phyloP scores from a whole-genome alignment of 2,113 vertebrate species.

The Protomyctophum bolini region DNA sequence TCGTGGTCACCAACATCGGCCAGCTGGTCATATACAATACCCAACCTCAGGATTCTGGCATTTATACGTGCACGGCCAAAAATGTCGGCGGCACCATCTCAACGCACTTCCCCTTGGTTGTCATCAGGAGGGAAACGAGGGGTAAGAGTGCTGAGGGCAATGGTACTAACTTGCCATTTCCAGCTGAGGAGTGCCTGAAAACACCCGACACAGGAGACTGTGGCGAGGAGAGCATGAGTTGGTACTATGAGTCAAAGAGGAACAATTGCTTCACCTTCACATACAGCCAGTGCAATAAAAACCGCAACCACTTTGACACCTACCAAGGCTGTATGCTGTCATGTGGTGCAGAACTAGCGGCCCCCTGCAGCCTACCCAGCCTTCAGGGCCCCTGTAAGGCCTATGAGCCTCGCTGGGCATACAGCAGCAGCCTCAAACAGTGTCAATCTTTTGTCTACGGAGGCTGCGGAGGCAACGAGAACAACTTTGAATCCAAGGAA shows the following conservation, averaged over 20 bases:
- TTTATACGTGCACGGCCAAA: constrained; percentile 92
- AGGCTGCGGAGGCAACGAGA: constrained; percentile 93
- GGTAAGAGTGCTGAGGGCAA: constrained; percentile 61
- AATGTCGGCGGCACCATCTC: constrained; percentile 86
- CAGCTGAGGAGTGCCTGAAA: constrained; percentile 89
- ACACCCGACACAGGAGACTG: constrained; percentile 89
- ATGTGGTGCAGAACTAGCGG: constrained; percentile 87
- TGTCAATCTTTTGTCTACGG: constrained; percentile 96
- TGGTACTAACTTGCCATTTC: constrained; percentile 82
- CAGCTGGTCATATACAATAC: constrained; percentile 97
- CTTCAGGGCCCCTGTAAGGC: constrained; percentile 94
- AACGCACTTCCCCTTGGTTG: constrained; percentile 88
- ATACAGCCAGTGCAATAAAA: constrained; percentile 91
- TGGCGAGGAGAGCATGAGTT: constrained; percentile 90
- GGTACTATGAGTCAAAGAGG: constrained; percentile 94
- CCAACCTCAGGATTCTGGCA: constrained; percentile 88
- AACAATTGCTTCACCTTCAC: constrained; percentile 97
- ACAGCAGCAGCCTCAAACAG: constrained; percentile 85
- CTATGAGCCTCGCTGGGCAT: constrained; percentile 94
- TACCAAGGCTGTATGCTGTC: constrained; percentile 90
- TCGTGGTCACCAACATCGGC: constrained; percentile 95
- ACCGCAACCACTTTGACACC: constrained; percentile 91
- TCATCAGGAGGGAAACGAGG: constrained; percentile 80
- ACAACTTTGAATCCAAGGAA: constrained; percentile 96
- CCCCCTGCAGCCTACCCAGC: constrained; percentile 88